Base-by-base conservation (phyloP, 2,888 invertebrate species). In the Toxonevra muliebris region DNA sequence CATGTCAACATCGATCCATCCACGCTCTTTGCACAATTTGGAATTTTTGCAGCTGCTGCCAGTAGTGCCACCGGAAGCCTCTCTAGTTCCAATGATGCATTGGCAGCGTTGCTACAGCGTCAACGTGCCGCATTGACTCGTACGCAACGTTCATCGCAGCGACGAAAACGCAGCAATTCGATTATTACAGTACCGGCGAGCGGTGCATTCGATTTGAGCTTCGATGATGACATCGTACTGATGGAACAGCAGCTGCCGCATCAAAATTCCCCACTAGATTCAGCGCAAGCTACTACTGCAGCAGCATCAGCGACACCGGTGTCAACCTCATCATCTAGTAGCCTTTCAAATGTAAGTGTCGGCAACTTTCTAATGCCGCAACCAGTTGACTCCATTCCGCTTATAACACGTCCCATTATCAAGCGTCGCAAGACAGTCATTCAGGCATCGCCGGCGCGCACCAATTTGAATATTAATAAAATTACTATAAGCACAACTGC, bases 181-280 rank as follows among this genome's bases (percentile, higher is more conserved):
- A 68, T 73, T 12, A 59, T 71, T 13, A 66, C 65, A 20, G 61
- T 55, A 69, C 80, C 42, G 52, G 67, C 73, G 41, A 73, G 71
- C 0, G 74, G 66, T 52, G 72, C 74, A 54, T 69, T 76, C 50
- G 78, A 80, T 58, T 65, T 80, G 54, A 66, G 69, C 11, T 73
- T 75, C 69, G 68, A 74, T 12, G 84, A 84, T 48, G 83, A 83
- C 43, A 81, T 83, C 62, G 79, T 82, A 19, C 73, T 83, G 13
- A 76, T 83, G 65, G 83, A 83, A 65, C 73, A 71, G 1, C 68
- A 60, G 67, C 11, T 65, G 61, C 11, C 66, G 17, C 8, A 45
- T 64, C 30, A 50, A 13, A 62, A 20, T 19, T 41, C 54, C 15
- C 30, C 62, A 62, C 41, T 45, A 48, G 55, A 57, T n/a, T 15